Evolutionary conservation across 2,888 invertebrate species (phyloP).

Genomic region (Aethes cnicana): DNA sequence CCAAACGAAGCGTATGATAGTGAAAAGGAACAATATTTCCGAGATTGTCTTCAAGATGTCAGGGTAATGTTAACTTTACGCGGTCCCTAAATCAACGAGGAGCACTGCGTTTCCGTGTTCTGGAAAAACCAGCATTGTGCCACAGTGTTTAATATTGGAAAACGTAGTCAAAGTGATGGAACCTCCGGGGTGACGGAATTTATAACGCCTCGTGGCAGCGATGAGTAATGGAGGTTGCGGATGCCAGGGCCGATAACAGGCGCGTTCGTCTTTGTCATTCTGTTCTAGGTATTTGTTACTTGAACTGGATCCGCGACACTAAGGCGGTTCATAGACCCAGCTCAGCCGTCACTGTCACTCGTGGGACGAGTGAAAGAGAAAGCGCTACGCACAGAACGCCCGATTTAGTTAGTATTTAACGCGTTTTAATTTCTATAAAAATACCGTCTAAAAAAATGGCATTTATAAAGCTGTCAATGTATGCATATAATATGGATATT

Average conservation of each 20-base stretch:
- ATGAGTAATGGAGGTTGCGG: slow-evolving; percentile 29
- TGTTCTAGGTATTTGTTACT: slow-evolving; percentile 19
- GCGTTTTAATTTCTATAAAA: no score
- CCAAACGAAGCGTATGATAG: neutral
- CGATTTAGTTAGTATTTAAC: no score
- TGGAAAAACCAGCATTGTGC: neutral
- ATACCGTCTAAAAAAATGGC: no score
- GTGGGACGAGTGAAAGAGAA: no score
- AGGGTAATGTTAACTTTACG: neutral
- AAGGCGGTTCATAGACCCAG: no score
- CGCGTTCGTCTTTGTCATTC: slow-evolving; percentile 24
- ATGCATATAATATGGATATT: no score
- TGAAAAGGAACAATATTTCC: slow-evolving; percentile 6
- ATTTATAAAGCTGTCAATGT: no score
- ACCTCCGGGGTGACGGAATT: slow-evolving; percentile 23
- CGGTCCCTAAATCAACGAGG: neutral
- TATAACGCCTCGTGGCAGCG: slow-evolving; percentile 17
- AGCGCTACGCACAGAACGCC: no score
- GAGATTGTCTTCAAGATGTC: slow-evolving; percentile 1
- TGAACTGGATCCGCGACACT: slow-evolving; percentile 24
- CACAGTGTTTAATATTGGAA: slow-evolving; percentile 12
- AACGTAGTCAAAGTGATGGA: slow-evolving; percentile 15
- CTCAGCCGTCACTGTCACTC: no score
- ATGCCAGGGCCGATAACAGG: slow-evolving; percentile 8
- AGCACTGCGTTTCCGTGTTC: no score